These are phyloP conservation scores for Tipula lateralis DNA, from an alignment of 2,888 invertebrate species.

Conservation along the genomic window DNA sequence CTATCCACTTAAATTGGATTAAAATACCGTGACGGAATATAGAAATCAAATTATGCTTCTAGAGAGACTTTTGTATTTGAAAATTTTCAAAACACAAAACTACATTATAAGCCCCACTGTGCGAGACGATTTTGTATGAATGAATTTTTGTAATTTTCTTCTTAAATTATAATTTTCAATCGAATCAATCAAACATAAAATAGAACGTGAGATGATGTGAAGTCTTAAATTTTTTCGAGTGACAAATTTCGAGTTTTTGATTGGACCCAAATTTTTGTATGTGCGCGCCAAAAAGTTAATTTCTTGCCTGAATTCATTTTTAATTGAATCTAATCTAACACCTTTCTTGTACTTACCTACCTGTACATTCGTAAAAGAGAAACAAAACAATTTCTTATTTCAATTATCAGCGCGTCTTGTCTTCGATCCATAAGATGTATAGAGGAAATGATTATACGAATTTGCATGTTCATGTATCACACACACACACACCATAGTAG, in stretches of 20 bases:
- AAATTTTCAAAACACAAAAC: no score
- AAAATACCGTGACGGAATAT: background rate
- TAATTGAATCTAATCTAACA: background rate
- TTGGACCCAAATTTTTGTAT: background rate
- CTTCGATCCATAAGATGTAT: background rate
- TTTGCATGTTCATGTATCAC: background rate
- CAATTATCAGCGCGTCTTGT: no score
- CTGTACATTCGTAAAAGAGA: background rate
- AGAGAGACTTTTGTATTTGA: background rate
- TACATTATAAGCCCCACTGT: background rate
- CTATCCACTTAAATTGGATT: conserved; percentile 11
- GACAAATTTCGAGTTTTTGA: conserved; percentile 13
- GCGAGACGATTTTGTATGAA: background rate
- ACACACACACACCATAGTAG: background rate
- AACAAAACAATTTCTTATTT: background rate
- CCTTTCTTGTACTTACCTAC: background rate
- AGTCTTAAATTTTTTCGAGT: background rate
- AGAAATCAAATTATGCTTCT: background rate
- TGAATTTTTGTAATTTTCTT: background rate
- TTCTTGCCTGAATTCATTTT: background rate
- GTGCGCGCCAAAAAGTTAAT: conserved; percentile 3
- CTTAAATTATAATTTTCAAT: background rate
- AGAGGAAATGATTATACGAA: background rate
- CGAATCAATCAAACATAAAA: background rate
- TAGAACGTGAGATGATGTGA: background rate